These are phyloP conservation scores for Campaea margaritaria DNA, from an alignment of 2,888 invertebrate genomes.

Conservation along the genomic window DNA sequence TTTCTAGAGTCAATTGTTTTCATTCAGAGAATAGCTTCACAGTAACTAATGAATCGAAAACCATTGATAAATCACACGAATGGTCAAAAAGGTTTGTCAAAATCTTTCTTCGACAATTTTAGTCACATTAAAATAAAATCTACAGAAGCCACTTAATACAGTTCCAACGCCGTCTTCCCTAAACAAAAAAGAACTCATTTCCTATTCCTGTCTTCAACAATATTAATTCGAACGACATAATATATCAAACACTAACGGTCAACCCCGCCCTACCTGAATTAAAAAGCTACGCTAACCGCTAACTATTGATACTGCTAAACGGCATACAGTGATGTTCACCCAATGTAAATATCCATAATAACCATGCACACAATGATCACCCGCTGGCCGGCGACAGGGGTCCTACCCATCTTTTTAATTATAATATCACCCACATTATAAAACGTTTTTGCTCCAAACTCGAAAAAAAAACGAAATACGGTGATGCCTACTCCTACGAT, in stretches of 20 bases:
- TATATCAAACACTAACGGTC: slow-evolving; percentile 43
- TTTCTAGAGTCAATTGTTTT: not conserved
- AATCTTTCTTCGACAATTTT: no score
- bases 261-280: slow-evolving; percentile 50
- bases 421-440: slow-evolving; percentile 84
- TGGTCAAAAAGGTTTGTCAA: no score
- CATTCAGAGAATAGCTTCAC: no score
- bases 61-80: no score
- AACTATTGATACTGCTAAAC: slow-evolving; percentile 31
- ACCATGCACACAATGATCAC: slow-evolving; percentile 77
- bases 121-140: no score
- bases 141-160: not conserved
- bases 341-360: slow-evolving; percentile 83
- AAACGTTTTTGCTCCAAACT: slow-evolving; percentile 42
- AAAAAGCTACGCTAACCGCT: slow-evolving; percentile 47
- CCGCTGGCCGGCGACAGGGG: slow-evolving; percentile 72
- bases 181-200: slow-evolving; percentile 10
- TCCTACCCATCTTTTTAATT: slow-evolving; percentile 76
- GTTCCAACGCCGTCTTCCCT: not conserved
- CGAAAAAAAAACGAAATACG: slow-evolving; percentile 50
- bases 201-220: slow-evolving; percentile 34
- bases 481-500: slow-evolving; percentile 9
- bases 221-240: slow-evolving; percentile 30
- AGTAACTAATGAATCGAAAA: no score
- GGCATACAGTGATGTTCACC: slow-evolving; percentile 61